These are phyloP conservation scores for Chymomyza costata DNA, from an alignment of 1,140 invertebrate genomes.

Conservation along the genomic window DNA sequence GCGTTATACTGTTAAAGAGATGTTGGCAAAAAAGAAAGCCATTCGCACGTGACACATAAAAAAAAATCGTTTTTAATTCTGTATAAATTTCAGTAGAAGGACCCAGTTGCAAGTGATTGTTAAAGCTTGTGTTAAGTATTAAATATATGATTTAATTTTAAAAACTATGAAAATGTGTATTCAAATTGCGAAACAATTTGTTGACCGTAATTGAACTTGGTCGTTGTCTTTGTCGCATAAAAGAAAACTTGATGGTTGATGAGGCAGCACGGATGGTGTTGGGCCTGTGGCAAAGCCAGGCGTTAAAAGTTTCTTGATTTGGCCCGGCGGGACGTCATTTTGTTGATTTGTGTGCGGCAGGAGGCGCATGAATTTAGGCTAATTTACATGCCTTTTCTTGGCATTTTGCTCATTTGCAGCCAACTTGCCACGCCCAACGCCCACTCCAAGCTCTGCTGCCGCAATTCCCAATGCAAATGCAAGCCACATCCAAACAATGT, in stretches of 20 bases:
- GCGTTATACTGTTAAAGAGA: too few species aligned
- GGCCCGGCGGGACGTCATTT: background rate
- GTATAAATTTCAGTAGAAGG: too few species aligned
- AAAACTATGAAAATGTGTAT: conserved; percentile 69
- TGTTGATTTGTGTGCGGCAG: conserved; percentile 24
- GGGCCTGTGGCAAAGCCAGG: conserved; percentile 34
- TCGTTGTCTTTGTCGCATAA: conserved; percentile 43
- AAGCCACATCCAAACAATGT: conserved; percentile 28
- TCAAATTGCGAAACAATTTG: conserved; percentile 72
- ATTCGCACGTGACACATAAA: too few species aligned
- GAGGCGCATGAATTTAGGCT: conserved; percentile 20
- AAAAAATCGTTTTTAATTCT: too few species aligned
- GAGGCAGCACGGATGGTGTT: too few species aligned
- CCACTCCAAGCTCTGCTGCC: background rate
- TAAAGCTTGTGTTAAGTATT: too few species aligned
- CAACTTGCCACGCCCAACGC: background rate
- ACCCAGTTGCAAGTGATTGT: too few species aligned
- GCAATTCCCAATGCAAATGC: conserved; percentile 28
- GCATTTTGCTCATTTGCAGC: background rate
- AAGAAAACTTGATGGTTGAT: conserved; percentile 27
- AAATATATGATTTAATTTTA: too few species aligned
- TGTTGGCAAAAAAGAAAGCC: too few species aligned
- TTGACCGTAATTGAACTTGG: conserved; percentile 72
- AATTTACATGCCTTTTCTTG: conserved; percentile 28
- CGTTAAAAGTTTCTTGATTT: background rate